Conservation (phyloP, 2,797 vertebrate species). For the Dicrostonyx torquatus region DNA sequence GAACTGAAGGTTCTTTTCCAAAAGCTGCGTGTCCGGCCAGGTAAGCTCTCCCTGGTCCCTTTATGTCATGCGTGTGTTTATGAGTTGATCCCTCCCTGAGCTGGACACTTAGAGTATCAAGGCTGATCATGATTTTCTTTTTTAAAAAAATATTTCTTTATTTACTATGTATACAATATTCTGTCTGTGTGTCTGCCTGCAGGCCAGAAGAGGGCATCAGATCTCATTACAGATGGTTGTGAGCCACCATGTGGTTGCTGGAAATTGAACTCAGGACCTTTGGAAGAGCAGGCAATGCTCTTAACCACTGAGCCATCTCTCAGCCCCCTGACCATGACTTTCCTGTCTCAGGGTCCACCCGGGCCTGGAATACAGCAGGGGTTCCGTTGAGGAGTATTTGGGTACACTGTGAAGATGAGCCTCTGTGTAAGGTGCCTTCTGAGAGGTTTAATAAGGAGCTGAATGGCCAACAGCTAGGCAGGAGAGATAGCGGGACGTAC, state of each 20-base stretch:
- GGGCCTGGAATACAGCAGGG: not conserved
- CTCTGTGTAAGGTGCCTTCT: not conserved
- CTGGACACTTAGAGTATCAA: not conserved
- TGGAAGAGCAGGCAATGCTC: too few relatives aligned
- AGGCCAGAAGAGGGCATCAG: too few relatives aligned
- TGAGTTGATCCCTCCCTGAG: not conserved
- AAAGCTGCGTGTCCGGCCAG: not conserved
- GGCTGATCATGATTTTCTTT: not conserved
- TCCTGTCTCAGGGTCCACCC: not conserved
- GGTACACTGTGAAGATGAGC: not conserved
- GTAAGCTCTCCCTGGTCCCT: not conserved
- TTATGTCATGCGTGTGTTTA: not conserved
- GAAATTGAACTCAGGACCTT: too few relatives aligned
- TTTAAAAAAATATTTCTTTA: too few relatives aligned
- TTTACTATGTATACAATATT: too few relatives aligned
- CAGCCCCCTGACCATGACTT: not conserved
- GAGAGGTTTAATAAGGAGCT: not conserved
- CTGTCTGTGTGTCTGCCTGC: too few relatives aligned
- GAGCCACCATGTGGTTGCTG: too few relatives aligned
- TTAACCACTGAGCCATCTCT: too few relatives aligned
- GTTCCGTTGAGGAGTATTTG: not conserved
- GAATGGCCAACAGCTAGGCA: too few relatives aligned
- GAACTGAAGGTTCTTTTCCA: not conserved
- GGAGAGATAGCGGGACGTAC: not conserved
- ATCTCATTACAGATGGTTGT: too few relatives aligned